These are phyloP conservation scores for Macrosteles quadrilineatus DNA, from an alignment of 1,140 invertebrate genomes.

Conservation along the genomic window DNA sequence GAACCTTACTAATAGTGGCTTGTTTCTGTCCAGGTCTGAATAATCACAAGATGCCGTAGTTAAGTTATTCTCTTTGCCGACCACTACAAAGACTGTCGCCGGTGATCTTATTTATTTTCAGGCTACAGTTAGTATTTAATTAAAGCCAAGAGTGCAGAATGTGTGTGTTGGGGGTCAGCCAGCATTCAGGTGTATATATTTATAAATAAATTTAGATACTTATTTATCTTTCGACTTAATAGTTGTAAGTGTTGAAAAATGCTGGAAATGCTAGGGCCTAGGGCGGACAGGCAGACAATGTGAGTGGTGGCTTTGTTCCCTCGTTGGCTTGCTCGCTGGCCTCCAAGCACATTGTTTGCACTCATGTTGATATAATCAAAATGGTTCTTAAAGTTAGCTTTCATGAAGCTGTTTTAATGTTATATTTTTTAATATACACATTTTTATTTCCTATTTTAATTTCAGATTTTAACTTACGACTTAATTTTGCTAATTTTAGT, in stretches of 20 bases:
- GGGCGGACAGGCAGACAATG: conserved; percentile 46
- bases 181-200: conserved; percentile 37
- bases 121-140: conserved; percentile 27
- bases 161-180: conserved; percentile 47
- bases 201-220: conserved; percentile 19
- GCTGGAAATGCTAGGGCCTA: conserved; percentile 15
- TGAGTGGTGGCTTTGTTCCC: conserved; percentile 40
- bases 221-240: conserved; percentile 5
- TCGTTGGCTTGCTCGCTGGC: conserved; percentile 38
- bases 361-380: conserved; percentile 27
- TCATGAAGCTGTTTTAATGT: conserved; percentile 19
- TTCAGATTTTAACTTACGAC: neutral
- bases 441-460: neutral
- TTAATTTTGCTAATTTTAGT: neutral
- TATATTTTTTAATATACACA: conserved; percentile 24
- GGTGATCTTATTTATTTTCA: conserved; percentile 34
- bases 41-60: conserved; percentile 43
- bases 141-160: conserved; percentile 49
- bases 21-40: conserved; percentile 43
- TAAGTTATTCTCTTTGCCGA: conserved; percentile 27
- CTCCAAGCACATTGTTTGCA: conserved; percentile 49
- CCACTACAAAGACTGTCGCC: conserved; percentile 16
- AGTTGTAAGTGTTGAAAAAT: conserved; percentile 30
- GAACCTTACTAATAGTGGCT: conserved; percentile 42
- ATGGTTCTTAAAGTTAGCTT: conserved; percentile 31